Conservation (phyloP, 1,140 invertebrate species). For the Acyrthosiphon pisum region DNA sequence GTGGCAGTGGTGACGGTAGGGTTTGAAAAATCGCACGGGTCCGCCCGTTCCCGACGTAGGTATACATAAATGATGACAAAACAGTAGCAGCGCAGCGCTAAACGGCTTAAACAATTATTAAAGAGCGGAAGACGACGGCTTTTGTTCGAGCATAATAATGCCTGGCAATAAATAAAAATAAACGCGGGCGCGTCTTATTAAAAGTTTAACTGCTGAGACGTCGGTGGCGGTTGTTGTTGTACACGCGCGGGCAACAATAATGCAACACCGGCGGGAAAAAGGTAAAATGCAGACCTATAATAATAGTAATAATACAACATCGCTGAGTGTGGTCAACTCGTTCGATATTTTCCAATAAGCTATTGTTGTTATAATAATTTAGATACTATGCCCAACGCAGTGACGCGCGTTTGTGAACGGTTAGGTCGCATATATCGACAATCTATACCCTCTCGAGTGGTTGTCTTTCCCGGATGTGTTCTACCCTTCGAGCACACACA, state of each 20-base stretch:
- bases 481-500: not conserved
- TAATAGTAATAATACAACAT: not conserved
- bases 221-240: not conserved
- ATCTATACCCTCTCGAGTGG: not conserved
- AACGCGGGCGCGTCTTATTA: conserved; percentile 12
- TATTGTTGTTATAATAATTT: not conserved
- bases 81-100: not conserved
- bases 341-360: not conserved
- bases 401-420: not conserved
- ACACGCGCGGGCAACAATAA: not conserved
- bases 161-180: conserved; percentile 44
- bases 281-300: not conserved
- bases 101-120: conserved; percentile 43
- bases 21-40: not conserved
- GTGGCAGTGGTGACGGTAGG: not conserved
- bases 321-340: not conserved
- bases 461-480: not conserved
- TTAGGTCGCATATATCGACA: not conserved
- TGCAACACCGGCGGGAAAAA: not conserved
- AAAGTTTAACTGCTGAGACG: not conserved
- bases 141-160: conserved; percentile 52
- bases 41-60: not conserved
- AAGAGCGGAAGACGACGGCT: conserved; percentile 31
- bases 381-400: no score
- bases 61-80: conserved; percentile 11